Base-by-base conservation (phyloP, 2,888 invertebrate genomes). In the Cheilosia vernalis region DNA sequence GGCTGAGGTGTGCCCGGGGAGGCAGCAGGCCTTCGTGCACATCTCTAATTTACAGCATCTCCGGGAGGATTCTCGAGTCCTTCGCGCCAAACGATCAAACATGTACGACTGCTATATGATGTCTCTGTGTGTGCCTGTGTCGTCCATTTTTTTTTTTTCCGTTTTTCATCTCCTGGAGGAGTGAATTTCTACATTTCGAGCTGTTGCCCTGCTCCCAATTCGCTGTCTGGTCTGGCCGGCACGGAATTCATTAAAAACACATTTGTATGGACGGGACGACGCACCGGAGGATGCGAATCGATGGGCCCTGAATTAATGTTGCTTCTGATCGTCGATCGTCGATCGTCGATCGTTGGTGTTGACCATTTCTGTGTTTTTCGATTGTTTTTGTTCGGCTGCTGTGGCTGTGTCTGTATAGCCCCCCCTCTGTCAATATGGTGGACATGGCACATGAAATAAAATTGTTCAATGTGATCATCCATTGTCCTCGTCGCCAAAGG, bases 381-480 rank as follows among this genome's bases (percentile, higher is more conserved):
- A 17, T 42, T 61, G 27, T 73, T 79, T 55, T 64, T 63, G 19
- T 19, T 60, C 51, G 27, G 55, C n/a, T 67, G 19, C 27, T 33
- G 5, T 47, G 47, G 9, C 53, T 74, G 47, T 37, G 47, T 56
- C 21, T 37, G 37, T 37, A 37, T 37, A 37, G 37, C 9, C 30
- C 30, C 30, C 37, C 30, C 47, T 64, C 63, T 76, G 81, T 72
- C 78, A 72, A 83, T 78, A 79, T 74, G 60, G 72, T 63, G 67
- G 77, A 85, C 85, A 85, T 85, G 85, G 85, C 85, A 77, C 76
- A 72, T 81, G 81, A 85, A 85, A 85, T 85, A 81, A 85, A 76
- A 85, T 85, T 85, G 85, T 85, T 72, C 76, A 72, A 77, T 81
- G 81, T 85, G 81, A 81, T 85, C 80, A 80, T 76, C 85, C 85